Evolutionary conservation across 2,888 invertebrate species (phyloP).

Genomic region (Drosophila nigritarsus): DNA sequence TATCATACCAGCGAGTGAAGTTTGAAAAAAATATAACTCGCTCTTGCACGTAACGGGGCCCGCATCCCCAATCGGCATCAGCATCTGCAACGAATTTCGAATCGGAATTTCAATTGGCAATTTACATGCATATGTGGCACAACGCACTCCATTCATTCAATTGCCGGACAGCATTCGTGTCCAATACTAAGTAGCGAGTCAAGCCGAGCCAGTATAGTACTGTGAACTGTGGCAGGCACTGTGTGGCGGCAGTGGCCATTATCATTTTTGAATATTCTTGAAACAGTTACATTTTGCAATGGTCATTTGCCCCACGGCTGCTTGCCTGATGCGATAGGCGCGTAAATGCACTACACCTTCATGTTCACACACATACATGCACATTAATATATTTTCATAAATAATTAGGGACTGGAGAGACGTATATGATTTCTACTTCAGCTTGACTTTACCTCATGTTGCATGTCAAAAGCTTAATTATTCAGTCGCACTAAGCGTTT

Average conservation of each 20-base stretch:
- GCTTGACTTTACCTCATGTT: slow-evolving; percentile 32
- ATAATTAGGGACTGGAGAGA: slow-evolving; percentile 32
- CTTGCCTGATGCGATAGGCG: slow-evolving; percentile 10
- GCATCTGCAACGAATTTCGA: slow-evolving; percentile 44
- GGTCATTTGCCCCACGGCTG: slow-evolving; percentile 3
- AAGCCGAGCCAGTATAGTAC: not conserved
- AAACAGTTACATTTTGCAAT: slow-evolving; percentile 69
- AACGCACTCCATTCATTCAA: slow-evolving; percentile 77
- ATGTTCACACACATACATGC: slow-evolving; percentile 35
- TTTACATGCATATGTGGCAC: slow-evolving; percentile 75
- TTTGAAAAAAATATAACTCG: slow-evolving; percentile 26
- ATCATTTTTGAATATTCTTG: slow-evolving; percentile 39
- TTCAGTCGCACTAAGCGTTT: slow-evolving; percentile 73
- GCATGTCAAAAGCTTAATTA: slow-evolving; percentile 67
- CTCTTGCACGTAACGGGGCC: slow-evolving; percentile 17
- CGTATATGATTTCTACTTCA: slow-evolving; percentile 24
- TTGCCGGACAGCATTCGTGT: slow-evolving; percentile 51
- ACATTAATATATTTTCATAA: slow-evolving; percentile 58
- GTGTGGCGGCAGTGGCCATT: not conserved
- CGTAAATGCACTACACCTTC: slow-evolving; percentile 56
- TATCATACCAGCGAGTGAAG: slow-evolving; percentile 15
- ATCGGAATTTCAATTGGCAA: slow-evolving; percentile 74
- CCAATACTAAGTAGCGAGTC: slow-evolving; percentile 64
- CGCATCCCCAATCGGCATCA: slow-evolving; percentile 10
- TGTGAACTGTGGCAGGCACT: not conserved